phyloP scores from a whole-genome alignment of 2,888 invertebrate species.

The Epsilonema sp. region DNA sequence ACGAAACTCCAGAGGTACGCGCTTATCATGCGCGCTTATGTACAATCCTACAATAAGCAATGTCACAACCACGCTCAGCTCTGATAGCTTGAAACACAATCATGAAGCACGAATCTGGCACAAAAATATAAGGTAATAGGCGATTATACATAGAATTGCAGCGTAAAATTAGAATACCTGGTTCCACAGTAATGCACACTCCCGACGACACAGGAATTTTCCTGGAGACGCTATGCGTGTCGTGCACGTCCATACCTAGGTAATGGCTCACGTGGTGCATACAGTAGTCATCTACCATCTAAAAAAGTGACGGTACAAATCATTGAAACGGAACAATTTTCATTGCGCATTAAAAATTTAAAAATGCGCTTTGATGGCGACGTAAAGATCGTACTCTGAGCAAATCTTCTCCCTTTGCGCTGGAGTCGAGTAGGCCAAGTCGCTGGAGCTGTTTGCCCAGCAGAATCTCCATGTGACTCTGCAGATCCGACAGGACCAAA shows the following conservation, averaged over 20 bases:
- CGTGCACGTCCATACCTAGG: slow-evolving; percentile 94
- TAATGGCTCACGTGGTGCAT: slow-evolving; percentile 90
- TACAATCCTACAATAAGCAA: too few species aligned
- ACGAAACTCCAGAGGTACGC: slow-evolving; percentile 55
- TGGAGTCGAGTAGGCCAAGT: too few species aligned
- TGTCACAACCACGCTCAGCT: too few species aligned
- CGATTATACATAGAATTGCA: too few species aligned
- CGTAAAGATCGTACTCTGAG: background rate
- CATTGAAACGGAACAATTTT: too few species aligned
- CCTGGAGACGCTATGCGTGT: slow-evolving; percentile 58
- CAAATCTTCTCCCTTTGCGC: slow-evolving; percentile 29
- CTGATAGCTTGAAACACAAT: too few species aligned
- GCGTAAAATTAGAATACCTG: too few species aligned
- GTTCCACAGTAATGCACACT: slow-evolving; percentile 86
- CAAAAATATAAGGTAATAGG: too few species aligned
- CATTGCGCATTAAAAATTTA: too few species aligned
- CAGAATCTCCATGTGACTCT: slow-evolving; percentile 57
- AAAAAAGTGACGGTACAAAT: background rate
- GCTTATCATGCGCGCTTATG: too few species aligned
- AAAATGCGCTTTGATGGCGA: slow-evolving; percentile 37
- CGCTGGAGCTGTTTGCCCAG: slow-evolving; percentile 46
- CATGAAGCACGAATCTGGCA: too few species aligned
- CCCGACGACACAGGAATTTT: slow-evolving; percentile 48
- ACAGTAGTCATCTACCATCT: slow-evolving; percentile 55
- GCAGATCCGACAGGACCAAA: slow-evolving; percentile 58